phyloP scores from a whole-genome alignment of 2,797 vertebrate species.

The Lepus townsendii region DNA sequence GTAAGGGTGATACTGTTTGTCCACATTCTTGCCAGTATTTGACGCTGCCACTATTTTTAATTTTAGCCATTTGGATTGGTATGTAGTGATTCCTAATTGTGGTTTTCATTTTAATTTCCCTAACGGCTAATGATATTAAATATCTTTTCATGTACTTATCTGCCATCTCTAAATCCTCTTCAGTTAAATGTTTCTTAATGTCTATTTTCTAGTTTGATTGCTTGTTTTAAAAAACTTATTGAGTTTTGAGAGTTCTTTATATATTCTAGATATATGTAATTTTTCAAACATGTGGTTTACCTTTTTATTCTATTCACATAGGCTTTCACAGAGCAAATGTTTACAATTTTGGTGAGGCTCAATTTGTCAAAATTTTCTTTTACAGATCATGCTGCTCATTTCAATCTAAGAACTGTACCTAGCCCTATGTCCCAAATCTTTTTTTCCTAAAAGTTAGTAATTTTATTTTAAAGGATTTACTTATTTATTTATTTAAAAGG shows the following conservation, averaged over 20 bases:
- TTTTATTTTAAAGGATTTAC: neutral
- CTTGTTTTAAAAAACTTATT: neutral
- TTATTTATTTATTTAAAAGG: no score
- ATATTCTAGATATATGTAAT: neutral
- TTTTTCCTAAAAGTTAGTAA: neutral
- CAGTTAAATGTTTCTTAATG: neutral
- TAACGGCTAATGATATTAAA: neutral
- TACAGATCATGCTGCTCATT: neutral
- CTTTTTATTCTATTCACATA: conserved; percentile 7
- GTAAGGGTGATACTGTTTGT: conserved; percentile 7
- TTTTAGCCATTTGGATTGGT: neutral
- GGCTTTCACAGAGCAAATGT: neutral
- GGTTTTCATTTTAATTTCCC: conserved; percentile 16
- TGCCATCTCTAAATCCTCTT: neutral
- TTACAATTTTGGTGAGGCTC: conserved; percentile 28
- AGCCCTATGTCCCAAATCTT: neutral
- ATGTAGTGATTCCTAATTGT: conserved; percentile 4
- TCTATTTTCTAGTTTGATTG: conserved; percentile 2
- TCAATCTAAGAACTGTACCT: conserved; percentile 8
- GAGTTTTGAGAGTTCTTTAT: conserved; percentile 1
- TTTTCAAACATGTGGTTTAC: neutral
- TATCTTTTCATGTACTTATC: conserved; percentile 31
- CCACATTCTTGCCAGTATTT: conserved; percentile 11
- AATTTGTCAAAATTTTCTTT: conserved; percentile 24
- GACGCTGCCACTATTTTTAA: conserved; percentile 14